phyloP scores from a whole-genome alignment of 2,888 invertebrate genomes.

The Andricus curvator region DNA sequence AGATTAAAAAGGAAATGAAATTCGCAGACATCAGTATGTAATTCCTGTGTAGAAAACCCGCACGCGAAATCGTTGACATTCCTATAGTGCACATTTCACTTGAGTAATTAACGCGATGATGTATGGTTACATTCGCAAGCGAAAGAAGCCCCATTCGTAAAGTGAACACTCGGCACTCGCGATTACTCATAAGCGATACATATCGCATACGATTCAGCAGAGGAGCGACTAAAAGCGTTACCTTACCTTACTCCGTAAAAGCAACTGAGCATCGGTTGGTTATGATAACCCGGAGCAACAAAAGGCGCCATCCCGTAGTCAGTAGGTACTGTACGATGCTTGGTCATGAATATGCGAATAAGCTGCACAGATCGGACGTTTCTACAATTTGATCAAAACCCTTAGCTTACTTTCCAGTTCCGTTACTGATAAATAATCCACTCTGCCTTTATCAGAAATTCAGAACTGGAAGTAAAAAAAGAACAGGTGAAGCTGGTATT shows the following conservation, averaged over 20 bases:
- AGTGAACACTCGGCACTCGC: constrained; percentile 36
- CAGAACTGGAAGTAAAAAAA: background rate
- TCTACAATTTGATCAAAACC: constrained; percentile 33
- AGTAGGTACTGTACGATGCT: background rate
- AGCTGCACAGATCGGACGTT: background rate
- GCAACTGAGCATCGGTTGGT: constrained; percentile 18
- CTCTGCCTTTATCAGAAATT: background rate
- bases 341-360: constrained; percentile 37
- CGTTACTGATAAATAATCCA: constrained; percentile 10
- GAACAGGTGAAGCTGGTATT: background rate
- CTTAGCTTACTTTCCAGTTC: constrained; percentile 3
- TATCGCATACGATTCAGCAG: constrained; percentile 34
- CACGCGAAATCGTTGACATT: constrained; percentile 37
- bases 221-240: constrained; percentile 32
- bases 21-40: constrained; percentile 31
- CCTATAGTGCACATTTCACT: constrained; percentile 39
- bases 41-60: constrained; percentile 25
- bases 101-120: constrained; percentile 39
- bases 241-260: constrained; percentile 35
- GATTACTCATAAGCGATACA: constrained; percentile 41
- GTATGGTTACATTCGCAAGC: constrained; percentile 24
- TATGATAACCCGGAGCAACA: constrained; percentile 40
- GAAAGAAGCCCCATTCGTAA: constrained; percentile 38
- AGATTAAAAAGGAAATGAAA: constrained; percentile 2
- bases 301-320: constrained; percentile 28